Base-by-base conservation (phyloP, 2,888 invertebrate genomes). In the Silvanus unidentatus region DNA sequence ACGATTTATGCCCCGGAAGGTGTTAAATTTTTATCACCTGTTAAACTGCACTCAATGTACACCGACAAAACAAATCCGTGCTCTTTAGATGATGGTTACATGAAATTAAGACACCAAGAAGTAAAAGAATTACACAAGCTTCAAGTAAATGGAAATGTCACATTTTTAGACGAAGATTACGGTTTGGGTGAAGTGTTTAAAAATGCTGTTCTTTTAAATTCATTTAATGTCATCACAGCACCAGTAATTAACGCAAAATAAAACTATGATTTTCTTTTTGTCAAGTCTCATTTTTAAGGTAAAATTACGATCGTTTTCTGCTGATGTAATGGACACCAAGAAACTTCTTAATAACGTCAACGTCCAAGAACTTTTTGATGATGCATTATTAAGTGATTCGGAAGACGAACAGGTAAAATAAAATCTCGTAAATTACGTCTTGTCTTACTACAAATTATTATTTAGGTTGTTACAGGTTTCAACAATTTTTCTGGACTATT, bases 281-380 rank as follows among this genome's bases (percentile, higher is more conserved):
- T n/a, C n/a, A 32, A 32, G n/a, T 5, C 3, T 29, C 28, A 43
- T 22, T 16, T 58, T 57, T 45, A 44, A 69, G 65, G 63, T 68
- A 2, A 54, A 42, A 16, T 60, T 69, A 42, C 9, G 12, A 16
- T 15, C 37, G 6, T 12, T 67, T 44, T 43, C 50, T 22, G 55
- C 61, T 6, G 53, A 58, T 12, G 55, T 58, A 41, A 51, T 68
- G 10, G 46, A 49, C 27, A 49, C 53, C 2, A 40, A 45, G 8
- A 53, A 56, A 34, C 46, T 47, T 16, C 58, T 71, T 32, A 70
- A 70, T 48, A 53, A 54, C 34, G 43, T 70, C 13, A 53, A 66
- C 51, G 48, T 71, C 5, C 44, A 53, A 27, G 55, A 61, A 40
- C 57, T 70, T 41, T 46, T 65, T 6, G 50, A 65, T 9, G 71